Percentiles rank a stretch among this genome's conserved stretches.
phyloP scores from a whole-genome alignment of 1,140 invertebrate genomes.

The Rhyacophila brunnea region DNA sequence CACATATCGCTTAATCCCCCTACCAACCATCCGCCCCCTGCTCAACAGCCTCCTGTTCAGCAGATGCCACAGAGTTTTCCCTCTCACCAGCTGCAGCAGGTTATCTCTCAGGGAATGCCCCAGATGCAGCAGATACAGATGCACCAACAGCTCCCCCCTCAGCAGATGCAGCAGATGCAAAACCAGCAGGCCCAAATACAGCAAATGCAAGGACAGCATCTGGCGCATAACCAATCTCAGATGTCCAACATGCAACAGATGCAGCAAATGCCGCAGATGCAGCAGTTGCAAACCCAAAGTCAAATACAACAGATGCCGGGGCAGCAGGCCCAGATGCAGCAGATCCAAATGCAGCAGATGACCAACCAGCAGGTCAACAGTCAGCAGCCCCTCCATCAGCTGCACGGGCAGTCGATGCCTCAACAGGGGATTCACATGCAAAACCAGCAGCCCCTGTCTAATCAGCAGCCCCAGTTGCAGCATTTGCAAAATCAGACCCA shows the following conservation, averaged over 20 bases:
- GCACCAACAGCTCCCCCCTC: constrained; percentile 50
- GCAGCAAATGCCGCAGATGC: constrained; percentile 49
- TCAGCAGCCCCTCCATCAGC: constrained; percentile 44
- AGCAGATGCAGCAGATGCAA: constrained; percentile 47
- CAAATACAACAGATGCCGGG: constrained; percentile 51
- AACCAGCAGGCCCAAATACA: constrained; percentile 51
- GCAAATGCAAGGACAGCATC: constrained; percentile 48
- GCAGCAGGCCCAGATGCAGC: constrained; percentile 51
- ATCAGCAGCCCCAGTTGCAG: constrained; percentile 46
- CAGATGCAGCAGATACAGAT: constrained; percentile 51
- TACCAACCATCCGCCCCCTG: constrained; percentile 42
- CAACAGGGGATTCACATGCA: constrained; percentile 53
- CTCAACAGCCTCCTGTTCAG: constrained; percentile 42
- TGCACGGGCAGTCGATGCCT: constrained; percentile 51
- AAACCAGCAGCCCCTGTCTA: constrained; percentile 38
- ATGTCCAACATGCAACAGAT: constrained; percentile 52
- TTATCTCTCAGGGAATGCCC: constrained; percentile 52
- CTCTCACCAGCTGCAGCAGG: constrained; percentile 56
- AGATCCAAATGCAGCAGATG: constrained; percentile 48
- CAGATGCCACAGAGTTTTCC: constrained; percentile 57
- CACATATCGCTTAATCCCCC: constrained; percentile 48
- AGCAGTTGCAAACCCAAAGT: constrained; percentile 45
- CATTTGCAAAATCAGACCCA: constrained; percentile 47
- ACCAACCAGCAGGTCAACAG: constrained; percentile 48
- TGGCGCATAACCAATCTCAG: constrained; percentile 43